phyloP scores from a whole-genome alignment of 2,888 invertebrate genomes.

The Caenorhabditis sp. region DNA sequence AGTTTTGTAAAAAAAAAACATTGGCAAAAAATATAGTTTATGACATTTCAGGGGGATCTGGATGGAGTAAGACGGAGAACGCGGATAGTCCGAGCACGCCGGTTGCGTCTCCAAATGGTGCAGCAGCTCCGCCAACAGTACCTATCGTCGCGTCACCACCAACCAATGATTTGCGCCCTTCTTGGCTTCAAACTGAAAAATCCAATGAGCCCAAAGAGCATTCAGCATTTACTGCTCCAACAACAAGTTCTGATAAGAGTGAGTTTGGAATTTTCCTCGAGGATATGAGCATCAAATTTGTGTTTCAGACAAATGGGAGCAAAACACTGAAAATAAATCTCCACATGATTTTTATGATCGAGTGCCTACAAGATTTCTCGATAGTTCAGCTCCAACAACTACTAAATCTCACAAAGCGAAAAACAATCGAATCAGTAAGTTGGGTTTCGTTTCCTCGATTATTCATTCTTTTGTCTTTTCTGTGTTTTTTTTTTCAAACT shows the following conservation, averaged over 20 bases:
- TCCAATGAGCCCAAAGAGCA: slow-evolving; percentile 80
- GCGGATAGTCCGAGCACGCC: slow-evolving; percentile 12
- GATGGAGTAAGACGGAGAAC: slow-evolving; percentile 78
- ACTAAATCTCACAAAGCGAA: neutral
- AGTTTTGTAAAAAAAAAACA: neutral
- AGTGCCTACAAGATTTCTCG: slow-evolving; percentile 27
- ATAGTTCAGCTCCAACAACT: neutral
- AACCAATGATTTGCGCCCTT: slow-evolving; percentile 32
- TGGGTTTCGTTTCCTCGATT: no score
- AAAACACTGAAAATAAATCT: neutral
- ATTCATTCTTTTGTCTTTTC: neutral
- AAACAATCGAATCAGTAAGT: neutral
- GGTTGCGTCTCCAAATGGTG: slow-evolving; percentile 6
- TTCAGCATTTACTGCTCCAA: slow-evolving; percentile 79
- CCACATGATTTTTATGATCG: neutral
- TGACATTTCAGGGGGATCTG: slow-evolving; percentile 74
- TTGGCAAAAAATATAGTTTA: neutral
- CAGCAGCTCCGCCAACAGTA: neutral
- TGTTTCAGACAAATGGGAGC: neutral
- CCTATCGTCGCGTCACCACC: slow-evolving; percentile 16
- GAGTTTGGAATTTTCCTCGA: neutral
- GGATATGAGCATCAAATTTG: no score
- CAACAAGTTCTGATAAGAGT: slow-evolving; percentile 4
- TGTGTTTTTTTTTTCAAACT: neutral
- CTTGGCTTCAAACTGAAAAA: slow-evolving; percentile 22